phyloP scores from a whole-genome alignment of 2,797 vertebrate species.

The Rhadinocentrus ornatus region DNA sequence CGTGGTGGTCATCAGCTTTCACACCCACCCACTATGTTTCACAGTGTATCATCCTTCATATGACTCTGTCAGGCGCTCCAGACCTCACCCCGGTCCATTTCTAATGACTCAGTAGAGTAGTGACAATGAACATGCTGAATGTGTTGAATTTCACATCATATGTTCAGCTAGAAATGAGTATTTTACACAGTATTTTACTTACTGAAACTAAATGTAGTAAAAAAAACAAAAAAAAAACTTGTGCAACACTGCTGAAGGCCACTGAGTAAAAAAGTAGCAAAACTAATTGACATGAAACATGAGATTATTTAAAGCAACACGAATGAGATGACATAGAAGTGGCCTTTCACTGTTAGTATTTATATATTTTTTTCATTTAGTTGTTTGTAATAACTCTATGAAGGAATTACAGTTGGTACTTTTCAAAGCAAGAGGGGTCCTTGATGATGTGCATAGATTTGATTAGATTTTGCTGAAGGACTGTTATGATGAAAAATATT shows the following conservation, averaged over 20 bases:
- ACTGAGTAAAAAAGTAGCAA: slow-evolving; percentile 3
- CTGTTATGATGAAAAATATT: too few relatives aligned
- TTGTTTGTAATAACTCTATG: background rate
- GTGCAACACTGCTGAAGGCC: background rate
- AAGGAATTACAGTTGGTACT: background rate
- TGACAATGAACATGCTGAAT: background rate
- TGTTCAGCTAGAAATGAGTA: background rate
- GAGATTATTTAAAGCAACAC: background rate
- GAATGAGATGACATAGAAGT: background rate
- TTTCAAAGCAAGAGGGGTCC: too few relatives aligned
- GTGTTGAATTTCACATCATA: slow-evolving; percentile 2
- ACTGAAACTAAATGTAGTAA: background rate
- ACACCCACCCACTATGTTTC: slow-evolving; percentile 62
- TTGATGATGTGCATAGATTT: background rate
- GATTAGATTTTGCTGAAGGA: background rate
- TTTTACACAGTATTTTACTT: background rate
- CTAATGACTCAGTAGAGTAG: background rate
- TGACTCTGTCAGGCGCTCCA: slow-evolving; percentile 20
- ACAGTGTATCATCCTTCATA: slow-evolving; percentile 51
- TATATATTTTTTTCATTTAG: background rate
- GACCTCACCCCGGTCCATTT: background rate
- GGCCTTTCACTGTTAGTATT: background rate
- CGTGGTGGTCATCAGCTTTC: slow-evolving; percentile 58
- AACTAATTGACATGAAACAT: background rate
- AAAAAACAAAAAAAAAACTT: background rate